Evolutionary conservation across 1,140 invertebrate species (phyloP), one percentile per base, ranked within the genome.

Genomic region (Drosophila cardini): DNA sequence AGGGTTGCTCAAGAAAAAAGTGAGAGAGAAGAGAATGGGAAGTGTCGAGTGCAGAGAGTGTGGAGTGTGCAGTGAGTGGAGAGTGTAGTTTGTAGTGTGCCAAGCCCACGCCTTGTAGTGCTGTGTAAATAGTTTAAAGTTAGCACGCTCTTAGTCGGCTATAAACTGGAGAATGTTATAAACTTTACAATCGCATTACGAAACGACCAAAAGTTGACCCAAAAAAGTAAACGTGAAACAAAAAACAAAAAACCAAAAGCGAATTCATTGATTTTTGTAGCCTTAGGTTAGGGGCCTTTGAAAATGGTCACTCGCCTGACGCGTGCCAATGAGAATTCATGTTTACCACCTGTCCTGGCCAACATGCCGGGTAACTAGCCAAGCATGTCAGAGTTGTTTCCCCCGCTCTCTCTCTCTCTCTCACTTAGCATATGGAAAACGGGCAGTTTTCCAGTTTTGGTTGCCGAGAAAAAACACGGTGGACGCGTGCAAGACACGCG

Each of bases 191-290:
- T 10, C 16, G 36, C 26, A 61, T 83, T 72, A 72, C 56, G 42
- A 65, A 72, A 80, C 45, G 3, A 40, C 13, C 10, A 58, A 67
- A 80, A 60, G 56, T 72, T 83, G 76, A 83, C 80, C 80, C 76
- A 83, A 62, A 83, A 82, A 78, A 53, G 21, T 26, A 26, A 26
- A 26, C 5, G 21, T 0, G 21, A 26, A 26, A 26, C 21, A 40
- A 13, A 40, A 40, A 40, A 10, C 11, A 40, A 5, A n/a, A 11
- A 40, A 10, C 11, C 38, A 38, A 38, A n/a, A 11, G 50, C 10
- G 34, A 60, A 68, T 26, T 45, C 82, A 82, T 82, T 82, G 79
- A 82, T 82, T 82, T 82, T 82, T 78, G 42, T 68, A 60, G 64
- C n/a, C 36, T 45, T 30, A 16, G 13, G n/a, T n/a, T n/a, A n/a